Evolutionary conservation across 2,797 vertebrate species (phyloP), one percentile per base, ranked within the genome.

Genomic region (Falco columbarius): DNA sequence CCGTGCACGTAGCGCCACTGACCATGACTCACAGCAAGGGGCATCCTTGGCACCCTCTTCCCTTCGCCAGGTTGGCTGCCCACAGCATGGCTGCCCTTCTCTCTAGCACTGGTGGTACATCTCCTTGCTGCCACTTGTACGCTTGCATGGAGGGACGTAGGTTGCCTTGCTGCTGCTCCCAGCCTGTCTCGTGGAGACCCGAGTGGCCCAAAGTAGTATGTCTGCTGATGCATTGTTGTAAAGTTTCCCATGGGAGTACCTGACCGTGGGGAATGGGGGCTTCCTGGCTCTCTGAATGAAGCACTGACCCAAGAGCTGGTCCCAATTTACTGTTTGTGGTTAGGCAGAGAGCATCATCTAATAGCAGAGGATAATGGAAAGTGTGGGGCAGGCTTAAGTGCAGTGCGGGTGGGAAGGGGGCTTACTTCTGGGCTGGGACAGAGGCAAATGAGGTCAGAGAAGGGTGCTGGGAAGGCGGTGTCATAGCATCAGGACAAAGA

Each of bases 1-100:
- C 27, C 1, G 0, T 62, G 23, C 42, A 3, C 4, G 10, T 34
- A 65, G 27, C 47, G 36, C 44, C 46, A 42, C 21, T n/a, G 34
- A 18, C 51, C 23, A 27, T 46, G 0, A 0, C 52, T 81, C 12
- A 16, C 3, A 14, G 18, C 38, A 38, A 7, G 6, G 36, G 14
- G 16, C 4, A 26, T 83, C 58, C 67, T 81, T 2, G 0, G 44
- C 46, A 88, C 15, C 20, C 23, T 67, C 27, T 38, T 38, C 27
- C 42, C 71, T 74, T 79, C 1, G 2, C 40, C 3, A 3, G 19
- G 26, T 7, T 51, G 30, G 29, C 46, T 62, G n/a, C 21, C 40
- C 21, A 3, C 63, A 29, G 51, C 34, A 22, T 4, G 4, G 36
- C 42, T 47, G 46, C 34, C n/a, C 26, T 73, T 68, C 13, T 38